Conservation (phyloP, 2,888 invertebrate species). For the Xestia sexstrigata region DNA sequence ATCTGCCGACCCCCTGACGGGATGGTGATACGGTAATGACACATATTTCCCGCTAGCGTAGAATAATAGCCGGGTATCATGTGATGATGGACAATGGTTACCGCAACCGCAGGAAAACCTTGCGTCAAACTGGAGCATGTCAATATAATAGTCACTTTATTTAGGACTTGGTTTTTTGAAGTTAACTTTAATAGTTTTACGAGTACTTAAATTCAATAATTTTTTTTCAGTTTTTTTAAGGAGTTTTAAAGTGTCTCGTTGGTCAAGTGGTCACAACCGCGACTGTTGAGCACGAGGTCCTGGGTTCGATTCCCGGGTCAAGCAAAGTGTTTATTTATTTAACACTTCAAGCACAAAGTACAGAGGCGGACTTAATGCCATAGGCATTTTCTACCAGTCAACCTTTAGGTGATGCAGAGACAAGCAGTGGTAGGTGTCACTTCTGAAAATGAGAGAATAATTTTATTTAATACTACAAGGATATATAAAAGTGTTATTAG, state of each 20-base stretch:
- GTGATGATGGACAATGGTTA: slow-evolving; percentile 39
- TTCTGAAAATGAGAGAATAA: too few species aligned
- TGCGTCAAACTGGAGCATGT: slow-evolving; percentile 40
- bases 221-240: too few species aligned
- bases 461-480: too few species aligned
- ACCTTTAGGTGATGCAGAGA: too few species aligned
- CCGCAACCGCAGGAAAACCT: slow-evolving; percentile 58
- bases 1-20: background rate
- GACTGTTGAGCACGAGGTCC: background rate
- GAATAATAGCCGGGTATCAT: slow-evolving; percentile 52
- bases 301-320: background rate
- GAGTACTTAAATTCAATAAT: background rate
- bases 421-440: too few species aligned
- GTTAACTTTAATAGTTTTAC: background rate
- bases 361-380: too few species aligned
- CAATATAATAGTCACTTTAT: background rate
- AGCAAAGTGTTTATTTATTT: too few species aligned
- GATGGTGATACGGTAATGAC: slow-evolving; percentile 39
- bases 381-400: too few species aligned
- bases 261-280: too few species aligned
- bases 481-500: too few species aligned
- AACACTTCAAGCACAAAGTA: too few species aligned
- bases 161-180: slow-evolving; percentile 39
- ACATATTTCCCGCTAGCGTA: slow-evolving; percentile 29
- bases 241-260: too few species aligned